Percentiles rank a stretch among this genome's conserved stretches.
phyloP scores from a whole-genome alignment of 2,797 vertebrate species.

The Channa striata region DNA sequence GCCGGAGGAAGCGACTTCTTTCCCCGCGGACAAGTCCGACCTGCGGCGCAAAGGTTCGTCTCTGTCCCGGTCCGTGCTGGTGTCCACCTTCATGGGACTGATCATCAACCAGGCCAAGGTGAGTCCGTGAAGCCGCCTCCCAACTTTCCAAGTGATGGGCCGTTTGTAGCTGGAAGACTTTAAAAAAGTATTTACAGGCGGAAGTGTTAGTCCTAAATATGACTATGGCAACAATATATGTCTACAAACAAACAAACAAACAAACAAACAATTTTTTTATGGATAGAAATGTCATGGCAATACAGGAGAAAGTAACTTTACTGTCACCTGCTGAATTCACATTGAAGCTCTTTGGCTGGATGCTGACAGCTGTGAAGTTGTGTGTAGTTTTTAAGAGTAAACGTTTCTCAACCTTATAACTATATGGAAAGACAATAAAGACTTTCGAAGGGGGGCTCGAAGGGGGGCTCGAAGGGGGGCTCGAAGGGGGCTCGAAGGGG shows the following conservation, averaged over 20 bases:
- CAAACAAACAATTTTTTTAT: background rate
- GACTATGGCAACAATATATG: background rate
- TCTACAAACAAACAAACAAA: background rate
- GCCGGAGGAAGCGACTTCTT: conserved; percentile 62
- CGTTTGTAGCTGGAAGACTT: too few relatives aligned
- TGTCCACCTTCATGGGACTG: conserved; percentile 87
- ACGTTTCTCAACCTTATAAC: background rate
- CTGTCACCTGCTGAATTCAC: background rate
- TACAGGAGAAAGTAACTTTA: background rate
- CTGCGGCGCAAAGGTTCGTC: conserved; percentile 71
- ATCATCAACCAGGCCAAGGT: conserved; percentile 93
- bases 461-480: too few relatives aligned
- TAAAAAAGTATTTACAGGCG: too few relatives aligned
- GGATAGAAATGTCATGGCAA: background rate
- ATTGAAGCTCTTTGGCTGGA: too few relatives aligned
- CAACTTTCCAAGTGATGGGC: too few relatives aligned
- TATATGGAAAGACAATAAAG: fast-evolving
- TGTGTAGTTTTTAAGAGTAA: background rate
- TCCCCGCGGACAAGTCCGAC: conserved; percentile 37
- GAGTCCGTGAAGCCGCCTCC: conserved; percentile 41
- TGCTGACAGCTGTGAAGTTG: too few relatives aligned
- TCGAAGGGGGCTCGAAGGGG: too few relatives aligned
- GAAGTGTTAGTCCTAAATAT: background rate
- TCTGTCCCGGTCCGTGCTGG: conserved; percentile 85
- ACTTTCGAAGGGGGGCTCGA: too few relatives aligned